phyloP scores from a whole-genome alignment of 2,113 vertebrate species.

The Ameiurus melas region DNA sequence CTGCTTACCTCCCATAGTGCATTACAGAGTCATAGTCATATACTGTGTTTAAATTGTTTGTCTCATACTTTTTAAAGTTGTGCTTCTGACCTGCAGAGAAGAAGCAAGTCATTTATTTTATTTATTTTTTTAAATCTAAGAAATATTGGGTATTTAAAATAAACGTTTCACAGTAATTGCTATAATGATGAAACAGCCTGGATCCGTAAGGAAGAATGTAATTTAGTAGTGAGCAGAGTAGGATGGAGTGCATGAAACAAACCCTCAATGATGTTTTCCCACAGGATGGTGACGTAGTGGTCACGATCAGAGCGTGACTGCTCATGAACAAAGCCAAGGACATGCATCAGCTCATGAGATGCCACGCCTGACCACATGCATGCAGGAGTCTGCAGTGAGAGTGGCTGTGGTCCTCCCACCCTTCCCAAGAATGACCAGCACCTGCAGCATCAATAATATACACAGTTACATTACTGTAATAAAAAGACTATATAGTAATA shows the following conservation, averaged over 20 bases:
- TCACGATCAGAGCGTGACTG: constrained; percentile 84
- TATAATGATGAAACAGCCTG: not conserved
- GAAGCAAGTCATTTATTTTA: not conserved
- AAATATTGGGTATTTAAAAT: not conserved
- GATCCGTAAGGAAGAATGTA: not conserved
- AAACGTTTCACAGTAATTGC: not conserved
- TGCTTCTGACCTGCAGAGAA: constrained; percentile 64
- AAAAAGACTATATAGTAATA: not conserved
- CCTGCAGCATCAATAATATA: constrained; percentile 56
- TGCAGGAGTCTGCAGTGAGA: constrained; percentile 76
- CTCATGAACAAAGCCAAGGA: constrained; percentile 83
- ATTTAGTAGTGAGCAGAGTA: not conserved
- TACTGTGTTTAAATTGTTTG: constrained; percentile 74
- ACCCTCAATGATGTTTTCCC: constrained; percentile 80
- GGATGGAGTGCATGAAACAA: not conserved
- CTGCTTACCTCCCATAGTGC: constrained; percentile 75
- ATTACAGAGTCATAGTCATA: constrained; percentile 78
- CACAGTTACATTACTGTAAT: not conserved
- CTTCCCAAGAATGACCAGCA: constrained; percentile 83
- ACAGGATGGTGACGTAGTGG: constrained; percentile 77
- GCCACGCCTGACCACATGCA: constrained; percentile 83
- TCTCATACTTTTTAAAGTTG: constrained; percentile 74
- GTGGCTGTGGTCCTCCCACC: constrained; percentile 76
- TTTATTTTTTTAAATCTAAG: not conserved
- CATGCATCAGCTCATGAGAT: constrained; percentile 81